Evolutionary conservation across 2,113 vertebrate species (phyloP), one percentile per base, ranked within the genome.

Genomic region (Xenopus laevis): DNA sequence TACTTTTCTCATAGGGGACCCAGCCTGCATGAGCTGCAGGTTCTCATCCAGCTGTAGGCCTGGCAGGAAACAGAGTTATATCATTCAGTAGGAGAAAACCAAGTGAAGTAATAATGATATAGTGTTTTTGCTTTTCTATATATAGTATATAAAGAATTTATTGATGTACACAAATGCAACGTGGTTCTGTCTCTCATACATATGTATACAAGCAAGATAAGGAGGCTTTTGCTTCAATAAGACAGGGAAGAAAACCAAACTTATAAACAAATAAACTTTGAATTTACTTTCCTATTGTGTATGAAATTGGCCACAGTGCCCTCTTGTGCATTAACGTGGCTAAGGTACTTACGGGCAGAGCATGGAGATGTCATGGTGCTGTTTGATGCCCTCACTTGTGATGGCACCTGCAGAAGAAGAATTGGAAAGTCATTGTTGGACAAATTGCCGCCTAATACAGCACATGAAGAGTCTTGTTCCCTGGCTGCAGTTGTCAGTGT

Each of bases 1-100:
- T 71, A 97, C 94, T 83, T 98, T 99, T 70, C 94, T 92, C 86
- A 98, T 87, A 81, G 91, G 74, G 0, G 83, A 91, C 27, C 95
- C 97, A 15, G 87, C 84, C 80, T 95, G 93, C 96, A 98, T 96
- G 72, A 87, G 83, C 79, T 89, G 82, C 81, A 98, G 77, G 0
- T 91, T 83, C n/a, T 89, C 86, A 76, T 94, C 92, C 71, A 89
- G 78, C 70, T 87, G 88, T 60, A 94, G 79, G 72, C 89, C 96
- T 98, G 84, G n/a, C 18, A 10, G 11, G 45, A n/a, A 11, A 12
- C 15, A 16, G 47, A 50, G 33, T 2, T 1, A 40, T 40, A 40
- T 40, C 8, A 40, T 40, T 27, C 23, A 27, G 23, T 27, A 27
- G 23, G 23, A 1, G 4, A 27, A 27, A 27, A 27, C 23, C 23